phyloP scores from a whole-genome alignment of 1,140 invertebrate species.

The Marisa cornuarietis region DNA sequence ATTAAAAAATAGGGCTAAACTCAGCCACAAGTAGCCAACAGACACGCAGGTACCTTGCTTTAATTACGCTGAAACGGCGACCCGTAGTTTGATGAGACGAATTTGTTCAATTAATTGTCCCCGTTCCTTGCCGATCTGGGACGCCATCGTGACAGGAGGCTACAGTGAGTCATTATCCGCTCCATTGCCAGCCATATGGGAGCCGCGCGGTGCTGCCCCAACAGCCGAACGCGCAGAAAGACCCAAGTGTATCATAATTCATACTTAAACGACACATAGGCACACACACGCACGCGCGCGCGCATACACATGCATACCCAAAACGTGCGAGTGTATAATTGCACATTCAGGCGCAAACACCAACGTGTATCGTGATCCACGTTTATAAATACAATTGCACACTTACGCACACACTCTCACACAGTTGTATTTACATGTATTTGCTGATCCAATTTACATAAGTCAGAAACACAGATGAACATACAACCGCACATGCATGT shows the following conservation, averaged over 20 bases:
- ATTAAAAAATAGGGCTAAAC: too few relatives aligned
- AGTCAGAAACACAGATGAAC: neutral
- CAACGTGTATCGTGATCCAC: too few relatives aligned
- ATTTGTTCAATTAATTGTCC: constrained; percentile 2
- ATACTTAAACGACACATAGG: neutral
- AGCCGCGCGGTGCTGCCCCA: neutral
- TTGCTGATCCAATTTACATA: too few relatives aligned
- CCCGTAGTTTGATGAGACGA: constrained; percentile 6
- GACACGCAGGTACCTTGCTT: neutral
- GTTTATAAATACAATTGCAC: too few relatives aligned
- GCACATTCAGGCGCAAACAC: too few relatives aligned
- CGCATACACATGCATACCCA: too few relatives aligned
- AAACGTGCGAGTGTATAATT: neutral
- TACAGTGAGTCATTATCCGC: neutral
- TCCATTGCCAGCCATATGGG: constrained; percentile 7
- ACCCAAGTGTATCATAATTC: neutral
- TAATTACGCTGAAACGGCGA: constrained; percentile 7
- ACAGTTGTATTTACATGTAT: too few relatives aligned
- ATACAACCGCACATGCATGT: neutral
- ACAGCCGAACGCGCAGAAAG: neutral
- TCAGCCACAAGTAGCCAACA: too few relatives aligned
- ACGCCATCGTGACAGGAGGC: neutral
- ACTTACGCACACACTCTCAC: too few relatives aligned
- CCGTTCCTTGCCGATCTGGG: neutral
- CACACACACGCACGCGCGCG: neutral